Percentiles rank a stretch among this genome's conserved stretches.
These are phyloP conservation scores for Catajapyx aquilonaris DNA, from an alignment of 1,140 invertebrate genomes.

Conservation along the genomic window DNA sequence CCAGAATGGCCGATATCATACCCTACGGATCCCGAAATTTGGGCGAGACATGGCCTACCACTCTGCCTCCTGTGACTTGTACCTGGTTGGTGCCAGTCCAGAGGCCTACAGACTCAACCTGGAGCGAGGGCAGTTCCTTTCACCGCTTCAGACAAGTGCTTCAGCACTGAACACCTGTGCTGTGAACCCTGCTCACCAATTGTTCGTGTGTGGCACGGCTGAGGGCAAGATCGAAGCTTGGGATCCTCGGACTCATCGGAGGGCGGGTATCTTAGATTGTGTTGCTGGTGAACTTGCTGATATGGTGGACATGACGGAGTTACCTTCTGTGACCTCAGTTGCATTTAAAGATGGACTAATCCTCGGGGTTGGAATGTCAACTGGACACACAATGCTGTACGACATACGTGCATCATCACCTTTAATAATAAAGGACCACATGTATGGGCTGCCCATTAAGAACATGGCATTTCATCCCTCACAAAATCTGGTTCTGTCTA, in stretches of 20 bases:
- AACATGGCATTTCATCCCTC: slow-evolving; percentile 64
- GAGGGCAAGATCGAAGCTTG: slow-evolving; percentile 88
- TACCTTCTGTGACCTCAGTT: slow-evolving; percentile 60
- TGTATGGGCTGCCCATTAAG: slow-evolving; percentile 81
- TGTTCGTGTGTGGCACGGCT: slow-evolving; percentile 70
- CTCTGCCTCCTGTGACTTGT: slow-evolving; percentile 72
- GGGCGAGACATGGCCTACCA: slow-evolving; percentile 88
- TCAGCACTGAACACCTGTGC: slow-evolving; percentile 63
- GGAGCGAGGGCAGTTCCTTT: slow-evolving; percentile 82
- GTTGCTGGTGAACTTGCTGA: slow-evolving; percentile 42
- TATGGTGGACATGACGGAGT: slow-evolving; percentile 29
- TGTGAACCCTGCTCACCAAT: slow-evolving; percentile 73
- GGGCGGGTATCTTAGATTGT: slow-evolving; percentile 66
- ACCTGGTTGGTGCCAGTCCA: slow-evolving; percentile 55
- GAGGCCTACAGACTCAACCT: slow-evolving; percentile 68
- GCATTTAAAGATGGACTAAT: slow-evolving; percentile 61
- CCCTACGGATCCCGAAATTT: slow-evolving; percentile 81
- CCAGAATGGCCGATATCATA: slow-evolving; percentile 73
- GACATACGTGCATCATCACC: slow-evolving; percentile 86
- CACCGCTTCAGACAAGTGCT: slow-evolving; percentile 52
- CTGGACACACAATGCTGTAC: slow-evolving; percentile 83
- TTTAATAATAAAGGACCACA: slow-evolving; percentile 78
- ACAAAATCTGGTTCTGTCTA: slow-evolving; percentile 67
- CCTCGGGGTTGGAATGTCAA: slow-evolving; percentile 76
- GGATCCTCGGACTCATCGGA: slow-evolving; percentile 63